Base-by-base conservation (phyloP, 2,888 invertebrate genomes). In the Lasioglossum calceatum region DNA sequence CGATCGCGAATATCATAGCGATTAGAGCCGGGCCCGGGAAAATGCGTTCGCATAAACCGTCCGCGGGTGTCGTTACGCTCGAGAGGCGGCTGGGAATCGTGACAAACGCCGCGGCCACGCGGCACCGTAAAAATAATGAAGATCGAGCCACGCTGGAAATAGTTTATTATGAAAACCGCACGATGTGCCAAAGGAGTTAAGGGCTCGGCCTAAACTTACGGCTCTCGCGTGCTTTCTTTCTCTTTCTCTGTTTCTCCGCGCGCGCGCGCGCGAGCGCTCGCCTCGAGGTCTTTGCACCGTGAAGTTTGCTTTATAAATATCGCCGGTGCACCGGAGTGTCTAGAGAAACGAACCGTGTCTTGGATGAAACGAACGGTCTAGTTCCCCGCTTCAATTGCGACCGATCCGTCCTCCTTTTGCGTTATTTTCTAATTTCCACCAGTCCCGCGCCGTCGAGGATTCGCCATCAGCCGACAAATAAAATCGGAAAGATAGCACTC, bases 261-360 rank as follows among this genome's bases (percentile, higher is more conserved):
- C 78, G 54, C 77, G 44, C 78, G 54, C 54, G 54, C 54, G 54
- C 54, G 54, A 23, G 64, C 76, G 73, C 82, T 78, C 50, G 88
- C 42, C 39, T 73, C 85, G 90, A 84, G 92, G 92, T 92, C 91
- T 91, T 92, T 90, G 91, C 91, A 88, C 91, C 87, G 85, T 82
- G 81, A 89, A 89, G 92, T 92, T 93, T 92, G 91, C 92, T 92
- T 92, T 93, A 91, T 91, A 93, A 92, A 93, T 91, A 93, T 88
- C 92, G 86, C 87, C 89, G 84, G 85, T 79, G 91, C 89, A 86
- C 88, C 79, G 75, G 91, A 90, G 87, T 88, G 89, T 88, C 88
- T 87, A 90, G 88, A 88, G 87, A 89, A 90, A 87, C 88, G 89
- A 89, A 86, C 82, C 88, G 88, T 79, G 81, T 82, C 87, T 86